Percentiles rank a stretch among this genome's conserved stretches.
phyloP scores from a whole-genome alignment of 2,888 invertebrate genomes.

The Leptopilina myrica region DNA sequence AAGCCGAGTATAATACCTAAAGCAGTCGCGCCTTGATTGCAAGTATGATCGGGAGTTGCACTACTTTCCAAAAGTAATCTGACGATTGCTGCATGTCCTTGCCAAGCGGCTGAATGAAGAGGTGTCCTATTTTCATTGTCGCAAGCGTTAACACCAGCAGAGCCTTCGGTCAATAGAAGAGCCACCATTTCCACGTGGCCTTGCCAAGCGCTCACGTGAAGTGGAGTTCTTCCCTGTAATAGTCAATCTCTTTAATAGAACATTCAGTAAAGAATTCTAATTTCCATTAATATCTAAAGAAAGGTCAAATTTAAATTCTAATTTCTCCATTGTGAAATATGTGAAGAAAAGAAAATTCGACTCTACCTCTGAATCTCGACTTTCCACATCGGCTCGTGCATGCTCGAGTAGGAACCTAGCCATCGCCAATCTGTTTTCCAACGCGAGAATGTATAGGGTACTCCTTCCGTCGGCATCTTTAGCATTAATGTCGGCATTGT shows the following conservation, averaged over 20 bases:
- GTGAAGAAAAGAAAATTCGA: no score
- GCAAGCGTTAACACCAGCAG: constrained; percentile 91
- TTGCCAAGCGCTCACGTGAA: constrained; percentile 95
- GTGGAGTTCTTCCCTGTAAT: constrained; percentile 87
- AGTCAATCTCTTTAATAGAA: not conserved
- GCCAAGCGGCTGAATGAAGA: constrained; percentile 96
- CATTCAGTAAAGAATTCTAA: not conserved
- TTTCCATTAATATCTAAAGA: not conserved
- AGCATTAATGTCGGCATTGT: constrained; percentile 91
- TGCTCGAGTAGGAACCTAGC: constrained; percentile 88
- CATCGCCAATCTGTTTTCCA: constrained; percentile 91
- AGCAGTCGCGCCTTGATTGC: constrained; percentile 97
- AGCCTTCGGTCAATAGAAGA: constrained; percentile 87
- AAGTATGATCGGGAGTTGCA: constrained; percentile 91
- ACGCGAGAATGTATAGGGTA: constrained; percentile 92
- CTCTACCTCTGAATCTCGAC: constrained; percentile 88
- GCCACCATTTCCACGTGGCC: constrained; percentile 96
- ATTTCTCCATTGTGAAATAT: not conserved
- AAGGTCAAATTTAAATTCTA: not conserved
- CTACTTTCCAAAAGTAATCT: constrained; percentile 87
- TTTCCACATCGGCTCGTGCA: constrained; percentile 89
- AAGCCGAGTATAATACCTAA: constrained; percentile 78
- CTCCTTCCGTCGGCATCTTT: constrained; percentile 95
- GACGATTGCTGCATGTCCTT: constrained; percentile 92
- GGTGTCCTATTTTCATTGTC: constrained; percentile 93